Evolutionary conservation across 2,888 invertebrate species (phyloP), one percentile per base, ranked within the genome.

Genomic region (Ceramica pisi): DNA sequence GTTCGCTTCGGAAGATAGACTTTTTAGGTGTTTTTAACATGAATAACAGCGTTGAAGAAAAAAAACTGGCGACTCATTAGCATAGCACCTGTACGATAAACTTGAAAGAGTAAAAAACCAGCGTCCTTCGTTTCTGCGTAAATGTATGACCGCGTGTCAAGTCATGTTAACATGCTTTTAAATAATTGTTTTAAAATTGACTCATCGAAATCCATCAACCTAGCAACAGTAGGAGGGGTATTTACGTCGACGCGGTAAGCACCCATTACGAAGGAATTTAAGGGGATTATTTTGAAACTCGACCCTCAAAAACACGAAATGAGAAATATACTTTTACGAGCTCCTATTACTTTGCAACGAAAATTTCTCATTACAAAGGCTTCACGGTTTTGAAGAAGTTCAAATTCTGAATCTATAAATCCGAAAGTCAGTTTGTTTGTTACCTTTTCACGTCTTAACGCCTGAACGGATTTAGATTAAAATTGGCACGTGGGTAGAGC

Each of bases 61-160:
- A 79, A 79, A 78, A 82, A 73, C 78, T 70, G n/a, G 65, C 75
- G 72, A 63, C 48, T 77, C 72, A 86, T 86, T 84, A 84, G 38
- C 84, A 81, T 81, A 75, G 59, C 81, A 78, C 73, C 81, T 78
- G 78, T 59, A 31, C 50, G 62, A 65, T 67, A 64, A 75, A 67
- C 67, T 66, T 69, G 67, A 56, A 80, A 59, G 26, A 57, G 48
- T 61, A 76, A 50, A 76, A 79, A 78, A 69, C 56, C 35, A 38
- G 35, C 55, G 75, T 81, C 64, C 68, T 67, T 69, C 71, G 57
- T n/a, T 73, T 70, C 66, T 68, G 48, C 71, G 67, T 76, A 60
- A 78, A 77, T 76, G 72, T 72, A 82, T 67, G 68, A 51, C 71
- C 57, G 70, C 61, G 71, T 75, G 71, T 82, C 73, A 68, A 76